Conservation (phyloP, 1,140 invertebrate species). For the Lepidurus couesii region DNA sequence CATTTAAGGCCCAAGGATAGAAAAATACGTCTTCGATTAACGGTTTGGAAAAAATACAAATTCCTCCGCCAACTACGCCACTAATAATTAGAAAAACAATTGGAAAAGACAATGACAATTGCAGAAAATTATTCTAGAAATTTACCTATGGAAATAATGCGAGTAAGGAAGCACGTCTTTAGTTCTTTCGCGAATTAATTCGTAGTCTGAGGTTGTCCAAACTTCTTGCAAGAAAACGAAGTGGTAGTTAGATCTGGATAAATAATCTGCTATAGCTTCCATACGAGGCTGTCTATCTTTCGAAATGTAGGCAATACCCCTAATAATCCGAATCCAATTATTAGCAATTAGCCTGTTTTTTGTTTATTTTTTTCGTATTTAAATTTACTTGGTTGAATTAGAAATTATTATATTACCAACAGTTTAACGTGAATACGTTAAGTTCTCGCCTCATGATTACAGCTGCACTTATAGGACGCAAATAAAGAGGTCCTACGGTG, state of each 20-base stretch:
- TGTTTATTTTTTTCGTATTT: background rate
- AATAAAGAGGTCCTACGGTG: background rate
- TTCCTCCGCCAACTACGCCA: slow-evolving; percentile 83
- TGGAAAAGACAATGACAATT: too few species aligned
- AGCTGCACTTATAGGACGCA: background rate
- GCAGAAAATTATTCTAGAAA: slow-evolving; percentile 24
- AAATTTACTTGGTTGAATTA: slow-evolving; percentile 27
- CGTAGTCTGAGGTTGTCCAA: slow-evolving; percentile 73
- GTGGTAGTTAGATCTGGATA: slow-evolving; percentile 66
- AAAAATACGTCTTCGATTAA: slow-evolving; percentile 83
- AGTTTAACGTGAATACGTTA: slow-evolving; percentile 52
- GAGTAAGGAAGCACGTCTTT: slow-evolving; percentile 64
- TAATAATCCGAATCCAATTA: slow-evolving; percentile 45
- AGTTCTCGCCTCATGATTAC: slow-evolving; percentile 35
- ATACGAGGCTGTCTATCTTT: slow-evolving; percentile 69
- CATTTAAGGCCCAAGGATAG: slow-evolving; percentile 90
- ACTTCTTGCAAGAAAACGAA: slow-evolving; percentile 90
- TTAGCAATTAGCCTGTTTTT: too few species aligned
- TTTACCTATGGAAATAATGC: slow-evolving; percentile 89
- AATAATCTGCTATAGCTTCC: slow-evolving; percentile 67
- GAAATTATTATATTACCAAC: slow-evolving; percentile 49
- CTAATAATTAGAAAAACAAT: slow-evolving; percentile 50
- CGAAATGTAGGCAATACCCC: slow-evolving; percentile 76
- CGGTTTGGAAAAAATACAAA: slow-evolving; percentile 83
- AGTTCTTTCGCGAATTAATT: slow-evolving; percentile 58